Evolutionary conservation across 2,888 invertebrate species (phyloP).

Genomic region (Apodemia mormo): DNA sequence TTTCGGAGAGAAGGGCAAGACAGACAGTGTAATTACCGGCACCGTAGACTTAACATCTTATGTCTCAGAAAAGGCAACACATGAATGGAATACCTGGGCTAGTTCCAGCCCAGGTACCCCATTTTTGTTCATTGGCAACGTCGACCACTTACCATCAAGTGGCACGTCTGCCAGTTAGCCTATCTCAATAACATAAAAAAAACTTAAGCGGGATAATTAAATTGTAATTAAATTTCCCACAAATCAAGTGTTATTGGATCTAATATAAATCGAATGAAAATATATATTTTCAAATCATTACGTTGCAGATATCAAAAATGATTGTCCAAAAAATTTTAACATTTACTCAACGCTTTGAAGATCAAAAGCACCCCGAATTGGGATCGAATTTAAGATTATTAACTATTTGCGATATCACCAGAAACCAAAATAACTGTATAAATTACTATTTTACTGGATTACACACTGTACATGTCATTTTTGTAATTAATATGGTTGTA

Average conservation of each 20-base stretch:
- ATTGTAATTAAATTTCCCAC: background rate
- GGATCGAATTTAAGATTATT: constrained; percentile 59
- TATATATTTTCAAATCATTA: background rate
- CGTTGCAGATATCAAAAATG: constrained; percentile 37
- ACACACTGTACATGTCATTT: constrained; percentile 42
- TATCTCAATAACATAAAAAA: no score
- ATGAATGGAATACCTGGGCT: no score
- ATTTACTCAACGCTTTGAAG: constrained; percentile 47
- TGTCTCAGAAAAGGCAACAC: no score
- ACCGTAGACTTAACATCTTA: no score
- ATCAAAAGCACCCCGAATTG: constrained; percentile 54
- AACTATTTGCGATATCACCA: constrained; percentile 54
- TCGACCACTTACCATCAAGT: no score
- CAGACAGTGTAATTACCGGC: no score
- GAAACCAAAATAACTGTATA: constrained; percentile 44
- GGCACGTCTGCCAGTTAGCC: no score
- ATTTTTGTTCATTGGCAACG: no score
- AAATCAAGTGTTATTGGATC: background rate
- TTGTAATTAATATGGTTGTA: constrained; percentile 48
- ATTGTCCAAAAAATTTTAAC: constrained; percentile 42
- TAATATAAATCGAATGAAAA: background rate
- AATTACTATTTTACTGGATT: constrained; percentile 43
- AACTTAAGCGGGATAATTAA: background rate
- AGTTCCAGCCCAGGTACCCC: no score
- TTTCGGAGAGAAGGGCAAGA: no score